A percentile compares a stretch with the other conserved stretches of the same genome.
These are phyloP conservation scores for Crossoptilon crossoptilon DNA, from an alignment of 2,797 vertebrate species.

Conservation along the genomic window DNA sequence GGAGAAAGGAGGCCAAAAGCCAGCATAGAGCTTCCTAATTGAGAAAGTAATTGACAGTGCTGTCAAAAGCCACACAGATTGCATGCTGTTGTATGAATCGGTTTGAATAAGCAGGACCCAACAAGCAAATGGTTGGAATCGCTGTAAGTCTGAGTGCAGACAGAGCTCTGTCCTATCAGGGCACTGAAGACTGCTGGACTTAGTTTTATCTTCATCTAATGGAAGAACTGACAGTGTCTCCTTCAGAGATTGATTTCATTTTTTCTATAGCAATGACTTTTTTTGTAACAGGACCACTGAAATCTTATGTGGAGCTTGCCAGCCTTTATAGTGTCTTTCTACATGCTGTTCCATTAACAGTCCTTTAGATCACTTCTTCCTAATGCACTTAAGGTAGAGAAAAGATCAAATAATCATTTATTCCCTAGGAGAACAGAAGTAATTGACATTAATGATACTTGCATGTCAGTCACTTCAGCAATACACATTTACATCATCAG, in stretches of 20 bases:
- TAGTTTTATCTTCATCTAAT: neutral
- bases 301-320: neutral
- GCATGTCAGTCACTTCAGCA: slow-evolving; percentile 41
- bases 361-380: neutral
- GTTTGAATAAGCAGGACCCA: neutral
- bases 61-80: neutral
- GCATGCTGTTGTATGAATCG: neutral
- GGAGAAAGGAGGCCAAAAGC: neutral
- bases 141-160: neutral
- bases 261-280: neutral
- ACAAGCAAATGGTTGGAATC: neutral
- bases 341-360: neutral
- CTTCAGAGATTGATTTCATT: neutral
- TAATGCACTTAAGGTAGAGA: neutral
- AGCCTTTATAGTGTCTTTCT: neutral
- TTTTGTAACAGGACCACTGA: neutral
- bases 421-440: slow-evolving; percentile 19
- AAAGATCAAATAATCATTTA: slow-evolving; percentile 17
- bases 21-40: neutral
- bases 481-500: slow-evolving; percentile 37
- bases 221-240: neutral
- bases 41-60: neutral
- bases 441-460: slow-evolving; percentile 45
- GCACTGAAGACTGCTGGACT: neutral
- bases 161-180: neutral